These are phyloP conservation scores for Salvelinus sp. DNA, from an alignment of 2,113 vertebrate species.

Conservation along the genomic window DNA sequence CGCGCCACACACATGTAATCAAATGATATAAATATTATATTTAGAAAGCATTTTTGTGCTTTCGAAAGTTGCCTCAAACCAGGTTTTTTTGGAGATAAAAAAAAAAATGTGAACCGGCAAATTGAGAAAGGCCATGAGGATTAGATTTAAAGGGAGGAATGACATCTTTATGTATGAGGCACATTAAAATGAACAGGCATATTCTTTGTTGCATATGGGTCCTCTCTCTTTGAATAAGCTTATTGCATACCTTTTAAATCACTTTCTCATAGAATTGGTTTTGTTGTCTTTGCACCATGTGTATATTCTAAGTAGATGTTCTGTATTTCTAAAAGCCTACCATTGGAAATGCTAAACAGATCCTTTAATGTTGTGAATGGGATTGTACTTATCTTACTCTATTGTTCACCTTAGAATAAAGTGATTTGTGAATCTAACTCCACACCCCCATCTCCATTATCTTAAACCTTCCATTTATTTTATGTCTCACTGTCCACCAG, in stretches of 20 bases:
- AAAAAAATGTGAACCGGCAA: constrained; percentile 26
- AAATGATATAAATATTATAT: constrained; percentile 27
- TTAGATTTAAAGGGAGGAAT: constrained; percentile 52
- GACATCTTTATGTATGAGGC: constrained; percentile 68
- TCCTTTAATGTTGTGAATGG: neutral
- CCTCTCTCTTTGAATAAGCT: constrained; percentile 37
- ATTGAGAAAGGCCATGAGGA: constrained; percentile 56
- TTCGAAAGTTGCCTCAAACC: constrained; percentile 28
- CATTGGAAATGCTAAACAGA: neutral
- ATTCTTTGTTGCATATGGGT: constrained; percentile 37
- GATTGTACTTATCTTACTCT: neutral
- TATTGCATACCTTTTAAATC: constrained; percentile 26
- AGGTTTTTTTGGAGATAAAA: constrained; percentile 24
- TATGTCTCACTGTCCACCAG: neutral
- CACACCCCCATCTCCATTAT: neutral
- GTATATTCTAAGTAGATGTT: neutral
- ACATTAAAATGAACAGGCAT: constrained; percentile 63
- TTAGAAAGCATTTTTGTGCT: constrained; percentile 16
- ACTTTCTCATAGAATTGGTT: neutral
- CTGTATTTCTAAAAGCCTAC: neutral
- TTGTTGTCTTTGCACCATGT: neutral
- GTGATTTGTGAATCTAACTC: constrained; percentile 4
- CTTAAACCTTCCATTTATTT: constrained; percentile 13
- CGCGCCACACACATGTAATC: constrained; percentile 11
- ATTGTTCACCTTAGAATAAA: neutral